phyloP scores from a whole-genome alignment of 2,888 invertebrate species.

The Gonocerus acuteangulatus region DNA sequence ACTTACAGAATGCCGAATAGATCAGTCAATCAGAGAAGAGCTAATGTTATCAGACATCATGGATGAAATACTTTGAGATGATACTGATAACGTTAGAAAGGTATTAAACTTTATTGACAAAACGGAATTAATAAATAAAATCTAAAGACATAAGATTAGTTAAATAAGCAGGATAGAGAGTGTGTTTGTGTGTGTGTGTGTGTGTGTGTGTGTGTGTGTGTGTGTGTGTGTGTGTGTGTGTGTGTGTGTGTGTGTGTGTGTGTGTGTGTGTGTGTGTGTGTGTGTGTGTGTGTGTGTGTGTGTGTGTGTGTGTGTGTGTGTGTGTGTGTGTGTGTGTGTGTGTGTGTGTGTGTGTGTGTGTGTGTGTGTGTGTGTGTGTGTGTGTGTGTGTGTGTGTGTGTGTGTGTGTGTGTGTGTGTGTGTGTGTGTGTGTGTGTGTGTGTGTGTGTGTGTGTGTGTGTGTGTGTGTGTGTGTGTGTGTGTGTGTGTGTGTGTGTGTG shows the following conservation, averaged over 20 bases:
- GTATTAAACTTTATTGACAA: too few relatives aligned
- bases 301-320: constrained; percentile 1
- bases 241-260: constrained; percentile 5
- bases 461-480: neutral
- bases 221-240: constrained; percentile 8
- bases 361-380: neutral
- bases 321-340: neutral
- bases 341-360: neutral
- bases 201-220: constrained; percentile 2
- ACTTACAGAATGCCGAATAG: too few relatives aligned
- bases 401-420: neutral
- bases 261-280: neutral
- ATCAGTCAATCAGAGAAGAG: too few relatives aligned
- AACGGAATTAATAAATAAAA: too few relatives aligned
- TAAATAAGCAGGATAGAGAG: too few relatives aligned
- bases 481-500: neutral
- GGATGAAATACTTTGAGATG: too few relatives aligned
- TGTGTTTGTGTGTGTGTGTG: constrained; percentile 39
- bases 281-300: neutral
- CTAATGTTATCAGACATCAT: too few relatives aligned
- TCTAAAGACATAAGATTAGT: too few relatives aligned
- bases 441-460: neutral
- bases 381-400: neutral
- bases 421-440: neutral
- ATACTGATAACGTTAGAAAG: too few relatives aligned